phyloP scores from a whole-genome alignment of 2,888 invertebrate species.

The Drosophila algonquin region DNA sequence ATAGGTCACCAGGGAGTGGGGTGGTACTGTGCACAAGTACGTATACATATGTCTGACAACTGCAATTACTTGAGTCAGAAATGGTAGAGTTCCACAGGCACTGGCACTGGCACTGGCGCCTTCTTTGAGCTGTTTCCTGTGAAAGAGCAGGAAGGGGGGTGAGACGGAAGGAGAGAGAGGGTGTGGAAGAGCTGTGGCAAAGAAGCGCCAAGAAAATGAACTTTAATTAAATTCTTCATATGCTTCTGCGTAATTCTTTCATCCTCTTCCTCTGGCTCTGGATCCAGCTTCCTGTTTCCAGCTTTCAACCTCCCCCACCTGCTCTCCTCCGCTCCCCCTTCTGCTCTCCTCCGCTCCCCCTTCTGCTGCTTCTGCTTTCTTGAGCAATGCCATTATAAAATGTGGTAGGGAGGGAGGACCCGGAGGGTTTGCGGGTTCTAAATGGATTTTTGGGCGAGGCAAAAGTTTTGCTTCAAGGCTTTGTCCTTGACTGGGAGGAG shows the following conservation, averaged over 20 bases:
- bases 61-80: slow-evolving; percentile 75
- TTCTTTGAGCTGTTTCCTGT: slow-evolving; percentile 1
- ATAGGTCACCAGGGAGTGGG: slow-evolving; percentile 21
- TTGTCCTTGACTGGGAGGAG: slow-evolving; percentile 24
- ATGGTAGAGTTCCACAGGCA: not conserved
- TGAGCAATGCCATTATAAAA: slow-evolving; percentile 63
- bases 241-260: slow-evolving; percentile 55
- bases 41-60: slow-evolving; percentile 58
- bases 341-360: not conserved
- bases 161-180: not conserved
- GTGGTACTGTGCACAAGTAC: slow-evolving; percentile 24
- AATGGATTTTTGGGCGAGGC: slow-evolving; percentile 37
- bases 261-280: not conserved
- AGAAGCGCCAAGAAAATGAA: slow-evolving; percentile 62
- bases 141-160: not conserved
- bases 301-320: not conserved
- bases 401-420: slow-evolving; percentile 10
- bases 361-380: slow-evolving; percentile 28
- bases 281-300: not conserved
- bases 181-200: not conserved
- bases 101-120: too few relatives aligned
- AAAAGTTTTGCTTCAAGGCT: slow-evolving; percentile 40
- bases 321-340: not conserved
- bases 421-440: slow-evolving; percentile 9
- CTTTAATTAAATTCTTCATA: slow-evolving; percentile 76